A percentile compares a stretch with the other conserved stretches of the same genome.
Evolutionary conservation across 2,113 vertebrate species (phyloP).

Genomic region (Porphyrio hochstetteri): DNA sequence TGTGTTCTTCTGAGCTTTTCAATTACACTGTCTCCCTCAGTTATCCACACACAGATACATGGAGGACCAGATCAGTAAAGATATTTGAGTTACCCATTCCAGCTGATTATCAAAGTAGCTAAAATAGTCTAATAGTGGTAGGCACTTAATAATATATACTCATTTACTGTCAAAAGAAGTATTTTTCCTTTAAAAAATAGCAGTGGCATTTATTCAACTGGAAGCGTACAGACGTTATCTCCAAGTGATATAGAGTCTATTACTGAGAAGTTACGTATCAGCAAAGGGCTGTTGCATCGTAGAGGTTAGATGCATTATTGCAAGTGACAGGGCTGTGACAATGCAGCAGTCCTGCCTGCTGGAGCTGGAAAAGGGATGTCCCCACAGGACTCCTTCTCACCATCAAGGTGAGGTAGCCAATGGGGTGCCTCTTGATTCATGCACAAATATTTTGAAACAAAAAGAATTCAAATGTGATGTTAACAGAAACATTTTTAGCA

Average conservation of each 20-base stretch:
- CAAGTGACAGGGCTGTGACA: not conserved
- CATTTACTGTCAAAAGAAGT: not conserved
- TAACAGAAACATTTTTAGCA: not conserved
- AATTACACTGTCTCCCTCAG: not conserved
- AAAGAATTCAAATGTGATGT: not conserved
- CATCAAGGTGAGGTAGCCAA: not conserved
- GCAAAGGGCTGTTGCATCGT: not conserved
- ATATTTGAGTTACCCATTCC: not conserved
- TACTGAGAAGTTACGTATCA: not conserved
- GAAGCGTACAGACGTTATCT: not conserved
- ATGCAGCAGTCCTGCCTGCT: not conserved
- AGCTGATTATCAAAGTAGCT: not conserved
- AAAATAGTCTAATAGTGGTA: not conserved
- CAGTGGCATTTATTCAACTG: not conserved
- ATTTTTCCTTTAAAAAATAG: not conserved
- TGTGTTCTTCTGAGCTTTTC: not conserved
- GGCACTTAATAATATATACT: not conserved
- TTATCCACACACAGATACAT: not conserved
- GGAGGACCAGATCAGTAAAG: not conserved
- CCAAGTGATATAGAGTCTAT: not conserved
- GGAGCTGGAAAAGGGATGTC: not conserved
- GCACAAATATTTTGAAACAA: not conserved
- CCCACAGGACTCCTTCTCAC: not conserved
- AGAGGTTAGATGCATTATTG: not conserved
- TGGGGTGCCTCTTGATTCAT: not conserved